phyloP scores from a whole-genome alignment of 2,888 invertebrate species.

The Nezara viridula region DNA sequence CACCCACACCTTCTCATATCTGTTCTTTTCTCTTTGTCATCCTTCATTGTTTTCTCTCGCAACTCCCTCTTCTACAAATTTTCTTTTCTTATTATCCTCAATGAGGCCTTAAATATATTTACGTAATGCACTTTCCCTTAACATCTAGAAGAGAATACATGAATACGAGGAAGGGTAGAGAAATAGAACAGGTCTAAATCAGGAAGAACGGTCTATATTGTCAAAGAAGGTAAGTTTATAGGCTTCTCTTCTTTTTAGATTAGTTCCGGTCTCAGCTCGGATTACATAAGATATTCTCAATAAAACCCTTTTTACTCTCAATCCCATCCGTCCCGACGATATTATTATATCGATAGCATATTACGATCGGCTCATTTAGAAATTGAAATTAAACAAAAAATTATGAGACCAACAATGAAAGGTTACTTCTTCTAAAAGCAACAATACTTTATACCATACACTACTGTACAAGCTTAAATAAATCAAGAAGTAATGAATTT shows the following conservation, averaged over 20 bases:
- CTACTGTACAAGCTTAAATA: no score
- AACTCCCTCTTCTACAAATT: not conserved
- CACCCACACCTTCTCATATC: not conserved
- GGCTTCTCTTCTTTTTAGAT: not conserved
- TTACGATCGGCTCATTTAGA: no score
- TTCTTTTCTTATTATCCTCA: not conserved
- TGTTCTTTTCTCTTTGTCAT: not conserved
- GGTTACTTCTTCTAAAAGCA: no score
- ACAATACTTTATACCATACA: no score
- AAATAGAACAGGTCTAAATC: not conserved
- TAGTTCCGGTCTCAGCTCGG: not conserved
- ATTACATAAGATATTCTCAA: not conserved
- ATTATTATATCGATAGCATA: no score
- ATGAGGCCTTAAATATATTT: not conserved
- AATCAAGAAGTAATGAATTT: no score
- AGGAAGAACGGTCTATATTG: not conserved
- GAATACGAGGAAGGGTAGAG: not conserved
- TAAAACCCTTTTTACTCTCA: not conserved
- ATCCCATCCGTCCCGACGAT: no score
- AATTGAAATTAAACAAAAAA: no score
- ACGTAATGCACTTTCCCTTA: not conserved
- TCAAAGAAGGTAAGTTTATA: not conserved
- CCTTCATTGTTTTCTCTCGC: not conserved
- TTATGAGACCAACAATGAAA: no score
- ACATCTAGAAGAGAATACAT: not conserved